Conservation (phyloP, 2,888 invertebrate species). For the Mamestra brassicae region DNA sequence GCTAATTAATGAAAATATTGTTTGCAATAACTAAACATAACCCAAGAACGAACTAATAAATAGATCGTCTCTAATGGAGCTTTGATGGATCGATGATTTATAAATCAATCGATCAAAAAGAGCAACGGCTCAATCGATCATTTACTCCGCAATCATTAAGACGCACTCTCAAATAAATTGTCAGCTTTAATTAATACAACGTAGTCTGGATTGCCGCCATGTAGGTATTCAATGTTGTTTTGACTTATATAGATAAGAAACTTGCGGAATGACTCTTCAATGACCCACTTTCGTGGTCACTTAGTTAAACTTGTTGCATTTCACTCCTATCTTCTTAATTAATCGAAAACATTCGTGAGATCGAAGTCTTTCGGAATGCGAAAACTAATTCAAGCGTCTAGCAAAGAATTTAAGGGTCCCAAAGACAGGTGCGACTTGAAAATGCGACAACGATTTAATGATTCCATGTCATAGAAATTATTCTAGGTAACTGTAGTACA, state of each 20-base stretch:
- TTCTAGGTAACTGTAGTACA: too few species aligned
- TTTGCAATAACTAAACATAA: background rate
- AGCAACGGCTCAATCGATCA: constrained; percentile 24
- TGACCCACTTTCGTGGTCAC: constrained; percentile 74
- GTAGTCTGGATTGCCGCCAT: constrained; percentile 40
- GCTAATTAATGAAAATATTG: background rate
- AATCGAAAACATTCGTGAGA: constrained; percentile 1
- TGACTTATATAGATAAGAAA: constrained; percentile 76
- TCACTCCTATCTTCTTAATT: constrained; percentile 51
- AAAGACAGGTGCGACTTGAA: background rate
- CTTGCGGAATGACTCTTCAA: constrained; percentile 67
- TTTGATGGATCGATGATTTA: constrained; percentile 11
- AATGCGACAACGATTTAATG: background rate
- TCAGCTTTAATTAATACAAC: constrained; percentile 35
- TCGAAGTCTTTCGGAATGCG: background rate
- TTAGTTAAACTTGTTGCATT: constrained; percentile 56
- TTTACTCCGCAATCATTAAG: constrained; percentile 35
- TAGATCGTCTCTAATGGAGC: background rate
- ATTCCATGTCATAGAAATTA: background rate
- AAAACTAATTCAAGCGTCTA: background rate
- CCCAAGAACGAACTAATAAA: background rate
- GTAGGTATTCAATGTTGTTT: constrained; percentile 69
- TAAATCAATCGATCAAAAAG: constrained; percentile 24
- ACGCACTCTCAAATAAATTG: constrained; percentile 18
- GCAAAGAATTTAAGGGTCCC: too few species aligned